Evolutionary conservation across 2,888 invertebrate species (phyloP), one percentile per base, ranked within the genome.

Genomic region (Taenaris catops): DNA sequence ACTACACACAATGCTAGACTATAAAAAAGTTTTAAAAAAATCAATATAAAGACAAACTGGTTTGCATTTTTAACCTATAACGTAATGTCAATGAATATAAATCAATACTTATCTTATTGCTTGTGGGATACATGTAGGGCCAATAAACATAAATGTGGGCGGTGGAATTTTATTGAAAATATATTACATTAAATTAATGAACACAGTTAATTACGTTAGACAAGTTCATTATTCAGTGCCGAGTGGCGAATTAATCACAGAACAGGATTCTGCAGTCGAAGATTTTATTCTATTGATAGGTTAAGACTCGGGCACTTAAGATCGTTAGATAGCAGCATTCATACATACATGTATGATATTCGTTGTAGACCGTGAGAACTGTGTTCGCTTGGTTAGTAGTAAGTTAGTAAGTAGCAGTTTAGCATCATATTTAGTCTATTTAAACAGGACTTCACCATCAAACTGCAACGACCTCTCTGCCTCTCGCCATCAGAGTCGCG

Each of bases 151-250:
- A 23, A 35, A 38, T 23, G 38, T 44, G 28, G 38, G 31, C 32
- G 41, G 36, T 23, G 37, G 38, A 39, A 41, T 43, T 41, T 42
- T 48, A 51, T 51, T 44, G 51, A 37, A 51, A 53, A 51, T 42
- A 37, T 50, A 53, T 53, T 51, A 56, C 48, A 38, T 42, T 47
- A 41, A 44, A 39, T 44, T 61, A 63, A 64, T 62, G 49, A 41
- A 32, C 21, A 51, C 44, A 51, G 53, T 59, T 61, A 62, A 62
- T 63, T 62, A 61, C 28, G 31, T 20, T 20, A n/a, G 55, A 52
- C 54, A 42, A 31, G 27, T 28, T 32, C 39, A 62, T 63, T 51
- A 58, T 39, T 63, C 46, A 55, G 3, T 17, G 29, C 12, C 37
- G 31, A 45, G 37, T 29, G 25, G 18, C 25, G 28, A 35, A 63